Percentiles rank a stretch among this genome's conserved stretches.
phyloP scores from a whole-genome alignment of 2,113 vertebrate genomes.

The Toxostoma redivivum region DNA sequence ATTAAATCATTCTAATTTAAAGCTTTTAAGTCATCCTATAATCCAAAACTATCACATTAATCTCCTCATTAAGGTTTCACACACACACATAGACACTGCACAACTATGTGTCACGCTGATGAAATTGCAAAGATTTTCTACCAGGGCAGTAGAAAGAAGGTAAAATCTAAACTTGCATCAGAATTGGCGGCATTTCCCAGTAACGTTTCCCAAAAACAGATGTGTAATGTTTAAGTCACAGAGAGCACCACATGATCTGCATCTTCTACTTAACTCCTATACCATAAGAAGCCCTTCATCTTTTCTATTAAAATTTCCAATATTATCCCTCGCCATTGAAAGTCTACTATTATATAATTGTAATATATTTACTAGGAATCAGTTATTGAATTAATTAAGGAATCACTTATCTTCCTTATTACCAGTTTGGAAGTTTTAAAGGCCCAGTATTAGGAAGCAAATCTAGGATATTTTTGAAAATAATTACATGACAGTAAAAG shows the following conservation, averaged over 20 bases:
- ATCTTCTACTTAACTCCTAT: background rate
- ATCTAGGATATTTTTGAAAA: background rate
- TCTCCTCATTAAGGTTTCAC: background rate
- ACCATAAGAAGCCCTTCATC: background rate
- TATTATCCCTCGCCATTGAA: background rate
- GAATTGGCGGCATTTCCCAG: background rate
- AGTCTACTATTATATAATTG: background rate
- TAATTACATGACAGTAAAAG: background rate
- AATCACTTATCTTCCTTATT: background rate
- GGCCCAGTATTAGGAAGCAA: background rate
- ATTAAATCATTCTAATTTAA: background rate
- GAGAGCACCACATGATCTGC: background rate
- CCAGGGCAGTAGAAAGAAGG: background rate
- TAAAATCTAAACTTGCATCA: background rate
- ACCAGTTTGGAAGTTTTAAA: background rate
- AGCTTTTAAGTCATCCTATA: background rate
- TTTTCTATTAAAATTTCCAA: background rate
- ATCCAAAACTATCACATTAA: background rate
- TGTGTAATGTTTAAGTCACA: background rate
- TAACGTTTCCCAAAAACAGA: background rate
- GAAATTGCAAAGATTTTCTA: background rate
- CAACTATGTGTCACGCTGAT: fast-evolving
- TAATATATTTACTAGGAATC: background rate
- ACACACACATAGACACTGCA: background rate
- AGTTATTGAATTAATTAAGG: background rate